Evolutionary conservation across 2,888 invertebrate genomes (phyloP).

Genomic region (Catocala sponsa): DNA sequence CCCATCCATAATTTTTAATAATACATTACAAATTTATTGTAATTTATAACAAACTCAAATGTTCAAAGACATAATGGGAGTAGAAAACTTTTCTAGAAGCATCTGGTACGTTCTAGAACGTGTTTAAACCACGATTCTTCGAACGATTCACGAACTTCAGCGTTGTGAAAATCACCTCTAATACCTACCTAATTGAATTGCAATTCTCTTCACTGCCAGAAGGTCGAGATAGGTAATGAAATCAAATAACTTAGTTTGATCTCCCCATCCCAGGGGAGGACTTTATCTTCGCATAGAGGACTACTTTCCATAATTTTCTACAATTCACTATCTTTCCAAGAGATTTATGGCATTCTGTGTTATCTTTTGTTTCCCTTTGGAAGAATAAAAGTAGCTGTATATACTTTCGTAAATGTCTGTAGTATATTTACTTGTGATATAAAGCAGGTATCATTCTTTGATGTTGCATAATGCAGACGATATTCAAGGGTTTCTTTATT

Average conservation of each 20-base stretch:
- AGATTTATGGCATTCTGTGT: constrained; percentile 57
- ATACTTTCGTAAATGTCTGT: constrained; percentile 23
- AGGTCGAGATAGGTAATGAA: constrained; percentile 44
- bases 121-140: constrained; percentile 19
- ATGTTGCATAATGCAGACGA: constrained; percentile 42
- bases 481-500: constrained; percentile 28
- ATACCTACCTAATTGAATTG: constrained; percentile 34
- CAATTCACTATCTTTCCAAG: constrained; percentile 57
- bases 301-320: constrained; percentile 60
- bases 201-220: constrained; percentile 30
- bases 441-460: constrained; percentile 12
- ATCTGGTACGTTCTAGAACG: background rate
- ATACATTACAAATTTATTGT: no score
- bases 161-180: constrained; percentile 28
- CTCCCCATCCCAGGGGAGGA: constrained; percentile 31
- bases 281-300: constrained; percentile 55
- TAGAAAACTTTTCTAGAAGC: no score
- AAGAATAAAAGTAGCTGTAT: constrained; percentile 33
- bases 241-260: constrained; percentile 49
- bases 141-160: no score
- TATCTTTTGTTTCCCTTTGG: constrained; percentile 50
- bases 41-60: no score
- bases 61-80: no score
- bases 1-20: no score
- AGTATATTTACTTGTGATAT: constrained; percentile 15